Conservation (phyloP, 2,797 vertebrate species). For the Lacerta viridis region DNA sequence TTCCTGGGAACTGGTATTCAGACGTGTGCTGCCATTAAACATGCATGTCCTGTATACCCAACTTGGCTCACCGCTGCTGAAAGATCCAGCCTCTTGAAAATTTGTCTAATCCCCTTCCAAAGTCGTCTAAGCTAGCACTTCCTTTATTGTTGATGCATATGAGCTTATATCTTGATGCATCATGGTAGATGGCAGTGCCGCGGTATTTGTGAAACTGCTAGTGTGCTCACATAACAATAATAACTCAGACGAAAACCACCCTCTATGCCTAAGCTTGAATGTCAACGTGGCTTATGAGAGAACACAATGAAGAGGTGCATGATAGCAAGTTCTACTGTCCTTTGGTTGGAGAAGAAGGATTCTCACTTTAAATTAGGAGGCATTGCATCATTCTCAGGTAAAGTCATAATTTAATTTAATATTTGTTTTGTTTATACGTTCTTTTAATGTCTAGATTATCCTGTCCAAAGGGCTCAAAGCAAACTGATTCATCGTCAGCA, state of each 20-base stretch:
- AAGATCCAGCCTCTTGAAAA: neutral
- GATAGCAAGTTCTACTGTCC: neutral
- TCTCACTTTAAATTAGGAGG: neutral
- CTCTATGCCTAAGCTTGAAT: neutral
- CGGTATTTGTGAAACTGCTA: neutral
- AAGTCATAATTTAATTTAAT: neutral
- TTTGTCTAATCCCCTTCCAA: neutral
- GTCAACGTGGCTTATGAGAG: neutral
- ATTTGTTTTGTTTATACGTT: neutral
- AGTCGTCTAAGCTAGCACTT: neutral
- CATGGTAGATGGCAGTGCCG: neutral
- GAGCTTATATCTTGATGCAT: neutral
- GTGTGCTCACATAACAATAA: neutral
- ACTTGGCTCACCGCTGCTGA: neutral
- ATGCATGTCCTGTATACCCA: neutral
- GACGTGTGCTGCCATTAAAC: neutral
- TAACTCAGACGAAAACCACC: neutral
- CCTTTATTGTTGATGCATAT: neutral
- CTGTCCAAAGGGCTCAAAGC: neutral
- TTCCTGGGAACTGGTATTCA: neutral
- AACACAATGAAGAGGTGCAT: neutral
- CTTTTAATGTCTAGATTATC: neutral
- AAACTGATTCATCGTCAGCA: neutral
- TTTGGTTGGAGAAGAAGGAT: neutral
- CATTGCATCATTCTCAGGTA: neutral